These are phyloP conservation scores for Ophion ventricosus DNA, from an alignment of 2,888 invertebrate species.

Conservation along the genomic window DNA sequence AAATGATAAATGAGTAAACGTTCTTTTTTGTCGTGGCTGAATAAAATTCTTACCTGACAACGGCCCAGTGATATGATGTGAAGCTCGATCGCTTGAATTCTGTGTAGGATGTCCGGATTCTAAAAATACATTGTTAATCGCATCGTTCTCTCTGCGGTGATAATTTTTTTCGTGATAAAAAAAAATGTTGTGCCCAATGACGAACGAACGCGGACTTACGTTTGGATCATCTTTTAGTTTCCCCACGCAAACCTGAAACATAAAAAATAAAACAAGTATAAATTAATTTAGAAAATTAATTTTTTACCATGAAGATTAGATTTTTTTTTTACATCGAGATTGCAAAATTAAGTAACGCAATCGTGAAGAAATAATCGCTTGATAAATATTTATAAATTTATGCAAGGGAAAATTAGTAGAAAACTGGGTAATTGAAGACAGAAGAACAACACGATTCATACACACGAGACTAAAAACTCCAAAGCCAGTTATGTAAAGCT, in stretches of 20 bases:
- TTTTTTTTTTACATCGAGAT: neutral
- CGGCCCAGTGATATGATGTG: slow-evolving; percentile 86
- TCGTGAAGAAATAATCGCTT: neutral
- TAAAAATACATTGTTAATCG: slow-evolving; percentile 73
- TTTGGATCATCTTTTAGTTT: slow-evolving; percentile 85
- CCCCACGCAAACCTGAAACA: slow-evolving; percentile 84
- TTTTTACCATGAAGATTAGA: neutral
- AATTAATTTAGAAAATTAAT: neutral
- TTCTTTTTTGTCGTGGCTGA: neutral
- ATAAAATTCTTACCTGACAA: slow-evolving; percentile 84
- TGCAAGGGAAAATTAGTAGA: neutral
- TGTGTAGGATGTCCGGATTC: slow-evolving; percentile 85
- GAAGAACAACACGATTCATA: neutral
- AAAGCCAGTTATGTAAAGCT: slow-evolving; percentile 65
- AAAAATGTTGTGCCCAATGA: neutral
- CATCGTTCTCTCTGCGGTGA: neutral
- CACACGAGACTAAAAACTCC: slow-evolving; percentile 54
- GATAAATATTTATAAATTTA: neutral
- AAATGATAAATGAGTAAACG: neutral
- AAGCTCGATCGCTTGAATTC: slow-evolving; percentile 86
- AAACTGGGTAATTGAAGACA: slow-evolving; percentile 32
- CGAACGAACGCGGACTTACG: slow-evolving; percentile 81
- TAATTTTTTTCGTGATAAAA: neutral
- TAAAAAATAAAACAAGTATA: slow-evolving; percentile 10
- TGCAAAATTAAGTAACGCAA: neutral